A percentile compares a stretch with the other conserved stretches of the same genome.
phyloP scores from a whole-genome alignment of 2,113 vertebrate genomes.

The Micronycteris hirsuta region DNA sequence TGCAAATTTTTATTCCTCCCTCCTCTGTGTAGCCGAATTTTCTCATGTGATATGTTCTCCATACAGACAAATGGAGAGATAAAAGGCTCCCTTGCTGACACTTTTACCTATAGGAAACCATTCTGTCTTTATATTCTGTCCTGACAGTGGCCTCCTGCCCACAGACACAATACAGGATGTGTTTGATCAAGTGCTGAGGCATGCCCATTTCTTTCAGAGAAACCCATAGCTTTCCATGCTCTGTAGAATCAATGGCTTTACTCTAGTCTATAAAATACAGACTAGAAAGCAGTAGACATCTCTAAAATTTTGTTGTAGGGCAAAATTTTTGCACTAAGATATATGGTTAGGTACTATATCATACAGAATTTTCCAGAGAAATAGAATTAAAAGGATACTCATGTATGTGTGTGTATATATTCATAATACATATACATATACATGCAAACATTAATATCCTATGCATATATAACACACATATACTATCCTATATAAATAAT shows the following conservation, averaged over 20 bases:
- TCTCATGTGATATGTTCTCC: background rate
- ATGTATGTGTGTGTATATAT: background rate
- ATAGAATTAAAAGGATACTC: background rate
- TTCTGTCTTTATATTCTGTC: background rate
- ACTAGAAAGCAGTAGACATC: background rate
- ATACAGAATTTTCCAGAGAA: background rate
- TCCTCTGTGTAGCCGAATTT: background rate
- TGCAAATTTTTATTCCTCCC: background rate
- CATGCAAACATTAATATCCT: background rate
- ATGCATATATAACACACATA: background rate
- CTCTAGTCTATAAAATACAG: background rate
- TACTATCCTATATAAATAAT: background rate
- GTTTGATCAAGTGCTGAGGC: background rate
- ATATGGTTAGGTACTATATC: background rate
- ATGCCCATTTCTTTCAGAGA: background rate
- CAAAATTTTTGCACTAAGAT: background rate
- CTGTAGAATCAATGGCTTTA: background rate
- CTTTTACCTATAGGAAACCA: background rate
- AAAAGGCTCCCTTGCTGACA: background rate
- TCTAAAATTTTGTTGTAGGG: background rate
- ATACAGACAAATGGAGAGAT: background rate
- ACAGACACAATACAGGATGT: too few relatives aligned
- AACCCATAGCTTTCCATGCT: background rate
- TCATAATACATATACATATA: background rate
- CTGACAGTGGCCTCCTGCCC: background rate